Evolutionary conservation across 2,113 vertebrate genomes (phyloP).

Genomic region (Albula goreensis): DNA sequence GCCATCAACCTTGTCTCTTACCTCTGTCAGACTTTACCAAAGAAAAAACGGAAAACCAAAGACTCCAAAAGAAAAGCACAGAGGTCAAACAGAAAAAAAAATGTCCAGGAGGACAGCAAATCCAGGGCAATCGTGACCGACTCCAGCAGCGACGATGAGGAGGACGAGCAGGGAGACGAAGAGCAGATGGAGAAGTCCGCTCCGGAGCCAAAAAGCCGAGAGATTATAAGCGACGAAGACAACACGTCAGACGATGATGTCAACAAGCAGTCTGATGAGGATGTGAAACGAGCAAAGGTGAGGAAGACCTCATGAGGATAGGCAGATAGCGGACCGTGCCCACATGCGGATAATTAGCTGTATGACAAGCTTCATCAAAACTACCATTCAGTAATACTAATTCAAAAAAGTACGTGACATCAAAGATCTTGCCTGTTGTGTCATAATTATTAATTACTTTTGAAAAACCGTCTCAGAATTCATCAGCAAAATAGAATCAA

Average conservation of each 20-base stretch:
- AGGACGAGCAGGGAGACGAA: constrained; percentile 72
- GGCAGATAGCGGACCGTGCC: no score
- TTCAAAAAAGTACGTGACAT: no score
- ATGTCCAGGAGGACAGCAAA: constrained; percentile 76
- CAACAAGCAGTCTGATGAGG: constrained; percentile 72
- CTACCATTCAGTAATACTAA: no score
- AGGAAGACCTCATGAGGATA: constrained; percentile 2
- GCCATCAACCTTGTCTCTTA: not conserved
- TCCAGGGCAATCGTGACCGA: constrained; percentile 92
- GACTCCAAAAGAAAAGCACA: constrained; percentile 76
- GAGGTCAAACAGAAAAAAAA: constrained; percentile 75
- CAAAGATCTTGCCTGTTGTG: no score
- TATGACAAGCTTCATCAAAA: no score
- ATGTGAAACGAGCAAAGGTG: constrained; percentile 73
- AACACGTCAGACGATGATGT: constrained; percentile 50
- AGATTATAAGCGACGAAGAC: constrained; percentile 48
- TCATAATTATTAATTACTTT: no score
- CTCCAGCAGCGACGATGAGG: constrained; percentile 90
- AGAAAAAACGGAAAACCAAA: constrained; percentile 72
- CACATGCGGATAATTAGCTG: no score
- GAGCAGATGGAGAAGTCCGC: constrained; percentile 45
- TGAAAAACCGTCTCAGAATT: no score
- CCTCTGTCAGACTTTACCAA: constrained; percentile 55
- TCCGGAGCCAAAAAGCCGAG: constrained; percentile 32
- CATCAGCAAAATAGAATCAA: no score